phyloP scores from a whole-genome alignment of 2,888 invertebrate species.

The Scaptomyza flava region DNA sequence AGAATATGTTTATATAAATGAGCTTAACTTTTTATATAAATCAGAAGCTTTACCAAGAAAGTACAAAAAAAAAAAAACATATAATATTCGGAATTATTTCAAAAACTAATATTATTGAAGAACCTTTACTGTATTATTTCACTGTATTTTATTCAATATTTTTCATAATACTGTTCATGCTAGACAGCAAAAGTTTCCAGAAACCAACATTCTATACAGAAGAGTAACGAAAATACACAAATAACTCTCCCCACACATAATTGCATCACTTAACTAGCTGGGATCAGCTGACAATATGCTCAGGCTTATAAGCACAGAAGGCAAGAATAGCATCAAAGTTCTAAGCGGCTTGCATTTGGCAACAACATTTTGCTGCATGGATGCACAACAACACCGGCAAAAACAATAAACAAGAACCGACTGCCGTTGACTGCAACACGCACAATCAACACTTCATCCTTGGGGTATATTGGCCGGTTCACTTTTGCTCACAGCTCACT shows the following conservation, averaged over 20 bases:
- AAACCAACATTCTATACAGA: conserved; percentile 12
- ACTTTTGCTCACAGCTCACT: background rate
- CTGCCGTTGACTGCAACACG: conserved; percentile 51
- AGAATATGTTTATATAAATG: too few species aligned
- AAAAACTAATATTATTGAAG: too few species aligned
- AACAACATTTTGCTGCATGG: conserved; percentile 32
- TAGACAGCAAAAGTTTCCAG: conserved; percentile 18
- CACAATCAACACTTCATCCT: conserved; percentile 64
- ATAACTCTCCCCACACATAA: background rate
- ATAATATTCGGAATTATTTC: too few species aligned
- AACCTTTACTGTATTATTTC: too few species aligned
- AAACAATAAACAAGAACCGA: conserved; percentile 25
- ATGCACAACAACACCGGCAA: conserved; percentile 24
- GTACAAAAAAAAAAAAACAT: too few species aligned
- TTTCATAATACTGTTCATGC: too few species aligned
- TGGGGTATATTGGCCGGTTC: conserved; percentile 49
- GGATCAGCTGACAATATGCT: conserved; percentile 55
- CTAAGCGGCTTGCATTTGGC: conserved; percentile 54
- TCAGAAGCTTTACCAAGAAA: too few species aligned
- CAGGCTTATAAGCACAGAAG: conserved; percentile 9
- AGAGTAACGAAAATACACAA: conserved; percentile 7
- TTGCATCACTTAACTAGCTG: conserved; percentile 16
- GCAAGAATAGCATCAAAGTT: conserved; percentile 18
- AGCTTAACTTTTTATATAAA: too few species aligned
- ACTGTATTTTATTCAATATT: too few species aligned